Evolutionary conservation across 2,888 invertebrate genomes (phyloP), one percentile per base, ranked within the genome.

Genomic region (Aspidiotus rigidus): DNA sequence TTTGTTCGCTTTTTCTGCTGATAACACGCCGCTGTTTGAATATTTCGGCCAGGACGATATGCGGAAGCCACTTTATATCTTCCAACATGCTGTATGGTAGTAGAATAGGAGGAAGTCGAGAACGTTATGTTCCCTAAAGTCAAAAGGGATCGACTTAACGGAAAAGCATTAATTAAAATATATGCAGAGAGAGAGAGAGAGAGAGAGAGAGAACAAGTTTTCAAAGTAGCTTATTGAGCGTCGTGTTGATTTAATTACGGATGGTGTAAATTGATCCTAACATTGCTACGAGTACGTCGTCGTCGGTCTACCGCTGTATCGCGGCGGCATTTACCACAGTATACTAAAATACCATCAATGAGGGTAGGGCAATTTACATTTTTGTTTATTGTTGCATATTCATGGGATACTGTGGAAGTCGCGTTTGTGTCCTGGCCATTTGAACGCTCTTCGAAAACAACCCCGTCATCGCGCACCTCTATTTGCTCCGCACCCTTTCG

Each of bases 241-340:
- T 67, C 67, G 67, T 67, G 67, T 67, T 67, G 67, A 67, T 67
- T 67, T 67, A 67, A 67, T 67, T 67, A 67, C 67, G 60, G 67
- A 67, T 67, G 60, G 67, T 67, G 67, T 67, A 59, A 67, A 67
- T 67, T 60, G 60, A 67, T 67, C 67, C 60, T 49, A 42, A 42
- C 56, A 53, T n/a, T 53, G 13, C 53, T n/a, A 11, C 53, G 53
- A 53, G 53, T 53, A 53, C 13, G 5, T n/a, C 53, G 28, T 28
- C 28, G 28, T 28, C 5, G 28, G 28, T 55, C 15, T 28, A 60
- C 60, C 60, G 53, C 49, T 59, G 59, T 59, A 13, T 40, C 57
- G 66, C 44, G 9, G 57, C 59, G 9, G 2, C 59, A 53, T 67
- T 67, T 40, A 53, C 60, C 5, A 28, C 28, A 28, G 28, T 28